Percentiles rank a stretch among this genome's conserved stretches.
phyloP scores from a whole-genome alignment of 2,113 vertebrate species.

The Rattus norvegicus region GRCr8 NC_086034.1:28265001-28265500 shows the following conservation, averaged over 20 bases:
- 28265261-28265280: background rate
- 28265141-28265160: background rate
- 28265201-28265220: background rate
- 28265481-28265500: background rate
- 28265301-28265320: background rate
- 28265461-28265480: background rate
- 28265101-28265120: background rate
- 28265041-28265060: background rate
- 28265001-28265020: background rate
- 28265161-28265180: accelerated
- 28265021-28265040: background rate
- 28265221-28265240: background rate
- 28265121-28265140: no score
- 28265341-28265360: background rate
- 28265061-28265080: background rate
- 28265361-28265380: background rate
- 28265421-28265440: background rate
- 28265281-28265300: background rate
- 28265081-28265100: background rate
- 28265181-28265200: background rate
- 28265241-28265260: background rate
- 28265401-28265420: background rate
- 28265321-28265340: background rate
- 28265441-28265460: background rate
- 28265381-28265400: background rate